phyloP scores from a whole-genome alignment of 2,797 vertebrate genomes.

The Schizopygopsis malacanthus region DNA sequence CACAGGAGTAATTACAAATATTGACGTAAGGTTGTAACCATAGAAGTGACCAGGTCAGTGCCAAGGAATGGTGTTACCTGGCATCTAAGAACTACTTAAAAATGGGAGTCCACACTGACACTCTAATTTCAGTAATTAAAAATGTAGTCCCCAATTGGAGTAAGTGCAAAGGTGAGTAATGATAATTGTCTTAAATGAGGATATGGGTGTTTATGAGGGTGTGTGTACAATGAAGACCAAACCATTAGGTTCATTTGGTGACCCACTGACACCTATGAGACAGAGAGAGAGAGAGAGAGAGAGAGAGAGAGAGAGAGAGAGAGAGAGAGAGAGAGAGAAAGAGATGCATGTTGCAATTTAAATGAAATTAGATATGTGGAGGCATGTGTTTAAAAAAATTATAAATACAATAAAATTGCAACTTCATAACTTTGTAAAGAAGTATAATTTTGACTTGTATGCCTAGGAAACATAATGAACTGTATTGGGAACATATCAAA shows the following conservation, averaged over 20 bases:
- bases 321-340: not conserved
- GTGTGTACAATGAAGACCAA: not conserved
- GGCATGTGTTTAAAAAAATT: not conserved
- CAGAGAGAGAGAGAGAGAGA: not conserved
- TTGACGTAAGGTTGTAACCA: slow-evolving; percentile 44
- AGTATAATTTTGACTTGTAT: not conserved
- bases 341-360: not conserved
- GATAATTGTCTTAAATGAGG: slow-evolving; percentile 38
- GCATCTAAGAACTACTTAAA: slow-evolving; percentile 49
- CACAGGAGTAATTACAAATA: slow-evolving; percentile 54
- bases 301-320: not conserved
- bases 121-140: slow-evolving; percentile 56
- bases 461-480: not conserved
- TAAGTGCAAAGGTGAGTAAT: slow-evolving; percentile 47
- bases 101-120: slow-evolving; percentile 32
- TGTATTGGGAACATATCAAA: not conserved
- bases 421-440: not conserved
- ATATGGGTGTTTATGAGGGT: not conserved
- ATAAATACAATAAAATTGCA: not conserved
- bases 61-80: slow-evolving; percentile 39
- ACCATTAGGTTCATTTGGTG: slow-evolving; percentile 9
- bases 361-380: not conserved
- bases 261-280: slow-evolving; percentile 17
- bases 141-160: slow-evolving; percentile 48
- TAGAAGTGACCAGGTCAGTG: slow-evolving; percentile 50